Base-by-base conservation (phyloP, 2,888 invertebrate species). In the Didymodactylos carnosus region DNA sequence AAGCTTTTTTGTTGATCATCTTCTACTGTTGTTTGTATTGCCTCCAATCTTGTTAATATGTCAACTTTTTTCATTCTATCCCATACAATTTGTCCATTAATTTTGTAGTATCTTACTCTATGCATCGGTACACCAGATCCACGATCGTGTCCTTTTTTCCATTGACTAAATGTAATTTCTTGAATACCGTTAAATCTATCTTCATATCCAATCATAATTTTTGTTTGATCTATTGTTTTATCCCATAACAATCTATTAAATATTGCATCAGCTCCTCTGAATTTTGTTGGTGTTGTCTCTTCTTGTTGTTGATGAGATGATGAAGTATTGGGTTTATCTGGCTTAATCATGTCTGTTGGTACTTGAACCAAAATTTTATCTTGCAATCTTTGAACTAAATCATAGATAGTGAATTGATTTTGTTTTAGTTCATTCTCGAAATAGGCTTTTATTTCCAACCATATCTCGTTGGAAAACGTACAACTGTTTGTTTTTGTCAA, bases 131-230 rank as follows among this genome's bases (percentile, higher is more conserved):
- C 40, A 27, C 74, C 74, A 27, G 53, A 35, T n/a, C 16, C 8
- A 23, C 71, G 40, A 5, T 71, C 71, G 29, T 74, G 71, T 14
- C 71, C 71, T 39, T 53, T 71, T 41, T 74, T 71, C 39, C 53
- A 74, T 19, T 74, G 71, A 46, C 43, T 71, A 49, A 74, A 74
- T 25, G 43, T 14, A 16, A 74, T 71, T 46, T 74, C 74, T 51
- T 74, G 71, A 3, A 74, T 69, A 14, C 71, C 71, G n/a, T 35
- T 35, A 74, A 74, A 74, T 27, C 74, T 51, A 39, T 74, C 74
- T 43, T 71, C 23, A 71, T 74, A 71, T 1, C 74, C 74, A 29
- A 74, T 74, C 0, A 74, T 19, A 8, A 74, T 62, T 53, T 71
- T 53, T 25, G 40, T 25, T 46, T 51, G 53, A 41, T 74, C 74